Evolutionary conservation across 1,140 invertebrate species (phyloP), one percentile per base, ranked within the genome.

Genomic region (Elymnias hypermnestra): DNA sequence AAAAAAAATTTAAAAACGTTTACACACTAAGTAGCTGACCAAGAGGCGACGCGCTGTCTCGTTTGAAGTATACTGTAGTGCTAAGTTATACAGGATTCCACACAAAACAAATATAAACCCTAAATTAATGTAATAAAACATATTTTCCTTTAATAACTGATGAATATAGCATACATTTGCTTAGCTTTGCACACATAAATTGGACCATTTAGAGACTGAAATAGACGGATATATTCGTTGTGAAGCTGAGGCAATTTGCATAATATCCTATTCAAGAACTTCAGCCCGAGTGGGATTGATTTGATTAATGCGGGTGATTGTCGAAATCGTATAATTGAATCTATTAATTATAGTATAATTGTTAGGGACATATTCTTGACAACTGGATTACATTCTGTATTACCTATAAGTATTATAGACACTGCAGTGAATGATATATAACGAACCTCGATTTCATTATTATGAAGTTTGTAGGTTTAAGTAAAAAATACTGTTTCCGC

Each of bases 161-260:
- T 29, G 13, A 22, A 37, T 10, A 15, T 23, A 35, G 39, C 23
- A 53, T 38, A n/a, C n/a, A n/a, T n/a, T n/a, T n/a, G n/a, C n/a
- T n/a, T n/a, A n/a, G n/a, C n/a, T n/a, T n/a, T n/a, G n/a, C n/a
- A n/a, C 38, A 58, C 41, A 53, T 54, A 58, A 69, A 69, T 59
- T 52, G 53, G 52, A 57, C 46, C 58, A 61, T 67, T 63, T 63
- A 63, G 41, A 56, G 51, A 31, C 58, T 39, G 56, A 21, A 58
- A 61, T 55, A 55, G 51, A 71, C 61, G 61, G 63, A 64, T 56
- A 63, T 58, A 52, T 54, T 53, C 53, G 59, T 59, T 53, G 40
- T 39, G 43, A 44, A 43, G 50, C 36, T 44, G 51, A 37, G 44
- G 50, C 52, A 43, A 61, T 71, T 68, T 61, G 55, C 55, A 62